Evolutionary conservation across 2,888 invertebrate species (phyloP).

Genomic region (Choreutis nemorana): DNA sequence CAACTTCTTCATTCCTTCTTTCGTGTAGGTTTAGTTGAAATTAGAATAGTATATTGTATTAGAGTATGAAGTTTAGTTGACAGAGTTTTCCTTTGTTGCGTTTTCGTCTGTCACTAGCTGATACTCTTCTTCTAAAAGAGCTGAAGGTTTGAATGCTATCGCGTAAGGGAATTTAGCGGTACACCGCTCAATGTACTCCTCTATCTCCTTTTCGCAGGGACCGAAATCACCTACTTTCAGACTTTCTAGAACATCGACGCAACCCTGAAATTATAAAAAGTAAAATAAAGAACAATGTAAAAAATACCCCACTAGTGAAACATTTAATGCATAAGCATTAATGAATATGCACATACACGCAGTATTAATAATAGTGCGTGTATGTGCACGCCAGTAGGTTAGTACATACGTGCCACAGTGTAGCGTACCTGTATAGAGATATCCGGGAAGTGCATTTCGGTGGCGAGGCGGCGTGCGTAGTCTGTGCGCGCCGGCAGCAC

Average conservation of each 20-base stretch:
- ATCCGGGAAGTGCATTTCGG: slow-evolving; percentile 29
- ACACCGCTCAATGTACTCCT: slow-evolving; percentile 76
- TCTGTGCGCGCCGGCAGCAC: slow-evolving; percentile 68
- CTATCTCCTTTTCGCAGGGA: slow-evolving; percentile 70
- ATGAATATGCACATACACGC: too few relatives aligned
- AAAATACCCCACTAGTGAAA: too few relatives aligned
- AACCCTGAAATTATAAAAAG: slow-evolving; percentile 68
- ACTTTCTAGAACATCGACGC: slow-evolving; percentile 80
- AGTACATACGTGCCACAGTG: neutral
- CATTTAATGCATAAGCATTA: too few relatives aligned
- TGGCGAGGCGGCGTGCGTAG: slow-evolving; percentile 30
- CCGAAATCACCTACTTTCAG: slow-evolving; percentile 85
- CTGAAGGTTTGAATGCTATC: slow-evolving; percentile 70
- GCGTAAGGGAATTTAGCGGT: slow-evolving; percentile 81
- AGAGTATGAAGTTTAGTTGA: too few relatives aligned
- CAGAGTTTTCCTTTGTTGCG: slow-evolving; percentile 25
- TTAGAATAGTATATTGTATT: too few relatives aligned
- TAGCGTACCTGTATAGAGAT: slow-evolving; percentile 37
- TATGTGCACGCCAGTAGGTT: neutral
- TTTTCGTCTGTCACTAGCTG: slow-evolving; percentile 18
- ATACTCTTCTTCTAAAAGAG: slow-evolving; percentile 20
- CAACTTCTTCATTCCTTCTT: too few relatives aligned
- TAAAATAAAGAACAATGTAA: slow-evolving; percentile 2
- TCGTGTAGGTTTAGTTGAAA: too few relatives aligned
- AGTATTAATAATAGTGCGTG: too few relatives aligned